Conservation (phyloP, 2,113 vertebrate genomes). For the Symphodus melops region DNA sequence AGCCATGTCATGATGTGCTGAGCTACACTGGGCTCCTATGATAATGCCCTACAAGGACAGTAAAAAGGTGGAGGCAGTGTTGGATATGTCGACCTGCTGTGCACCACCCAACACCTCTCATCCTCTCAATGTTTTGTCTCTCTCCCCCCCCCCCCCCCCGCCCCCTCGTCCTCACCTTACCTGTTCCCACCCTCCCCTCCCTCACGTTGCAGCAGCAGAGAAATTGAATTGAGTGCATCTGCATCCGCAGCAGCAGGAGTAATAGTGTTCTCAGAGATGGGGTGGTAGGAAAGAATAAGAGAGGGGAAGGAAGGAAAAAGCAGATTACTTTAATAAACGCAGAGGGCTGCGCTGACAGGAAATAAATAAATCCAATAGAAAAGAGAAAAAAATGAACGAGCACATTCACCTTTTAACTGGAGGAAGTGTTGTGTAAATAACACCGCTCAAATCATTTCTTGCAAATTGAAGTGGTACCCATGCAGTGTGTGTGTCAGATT, state of each 20-base stretch:
- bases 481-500: constrained; percentile 5
- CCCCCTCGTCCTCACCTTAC: not conserved
- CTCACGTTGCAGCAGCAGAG: constrained; percentile 44
- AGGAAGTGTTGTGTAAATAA: constrained; percentile 71
- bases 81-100: constrained; percentile 41
- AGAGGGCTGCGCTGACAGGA: constrained; percentile 57
- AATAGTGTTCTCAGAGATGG: constrained; percentile 59
- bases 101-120: constrained; percentile 28
- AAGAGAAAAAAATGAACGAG: constrained; percentile 50
- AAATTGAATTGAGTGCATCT: constrained; percentile 69
- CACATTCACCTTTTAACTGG: constrained; percentile 58
- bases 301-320: constrained; percentile 42
- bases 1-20: constrained; percentile 30
- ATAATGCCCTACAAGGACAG: constrained; percentile 56
- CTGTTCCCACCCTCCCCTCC: not conserved
- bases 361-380: constrained; percentile 73
- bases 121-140: constrained; percentile 7
- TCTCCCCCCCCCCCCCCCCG: not conserved
- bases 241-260: constrained; percentile 57
- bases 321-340: constrained; percentile 72
- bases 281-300: constrained; percentile 30
- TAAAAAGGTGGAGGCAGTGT: constrained; percentile 37
- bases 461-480: constrained; percentile 57
- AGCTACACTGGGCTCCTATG: constrained; percentile 31
- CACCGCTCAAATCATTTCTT: constrained; percentile 67